Base-by-base conservation (phyloP, 2,797 vertebrate genomes). In the Rachycentron canadum region DNA sequence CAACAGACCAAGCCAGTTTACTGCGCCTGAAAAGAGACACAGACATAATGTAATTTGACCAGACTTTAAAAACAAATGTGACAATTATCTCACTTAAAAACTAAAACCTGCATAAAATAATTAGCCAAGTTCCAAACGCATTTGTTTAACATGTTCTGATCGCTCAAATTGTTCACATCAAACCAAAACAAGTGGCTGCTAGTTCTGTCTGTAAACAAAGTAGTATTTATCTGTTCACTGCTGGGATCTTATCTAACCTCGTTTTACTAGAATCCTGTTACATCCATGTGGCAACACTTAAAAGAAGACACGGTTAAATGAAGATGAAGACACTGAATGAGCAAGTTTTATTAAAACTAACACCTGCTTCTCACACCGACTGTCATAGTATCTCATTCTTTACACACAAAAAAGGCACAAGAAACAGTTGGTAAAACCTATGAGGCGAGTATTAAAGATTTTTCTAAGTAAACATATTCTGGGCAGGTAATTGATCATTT, bases 11-110 rank as follows among this genome's bases (percentile, higher is more conserved):
- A 60, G 73, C 58, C 47, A 50, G 0, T 81, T 94, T 90, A 95
- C 91, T 95, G 94, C 61, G 92, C 92, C 95, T 96, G 91, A 70
- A 91, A 91, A 25, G 63, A 88, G n/a, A 82, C 19, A 76, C 3
- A 73, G 40, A 61, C 9, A 80, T 5, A 73, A 56, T 53, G 9
- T 14, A 14, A 68, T 25, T 36, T 17, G 21, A 41, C 25, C 2
- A 19, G n/a, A 40, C 14, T 50, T 57, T 30, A 19, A n/a, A 36
- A 58, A 53, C 9, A 36, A 58, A 73, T 26, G 0, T 59, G 13
- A 26, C 28, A 16, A 71, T 56, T 62, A 7, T 43, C 19, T 68
- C n/a, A 64, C 12, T 11, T n/a, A 41, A 12, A 40, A 40, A 40
- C 38, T 40, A 40, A 40, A 40, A 40, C 38, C 12, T 36, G 34